Evolutionary conservation across 2,888 invertebrate species (phyloP).

Genomic region (Andrena hattorfiana): DNA sequence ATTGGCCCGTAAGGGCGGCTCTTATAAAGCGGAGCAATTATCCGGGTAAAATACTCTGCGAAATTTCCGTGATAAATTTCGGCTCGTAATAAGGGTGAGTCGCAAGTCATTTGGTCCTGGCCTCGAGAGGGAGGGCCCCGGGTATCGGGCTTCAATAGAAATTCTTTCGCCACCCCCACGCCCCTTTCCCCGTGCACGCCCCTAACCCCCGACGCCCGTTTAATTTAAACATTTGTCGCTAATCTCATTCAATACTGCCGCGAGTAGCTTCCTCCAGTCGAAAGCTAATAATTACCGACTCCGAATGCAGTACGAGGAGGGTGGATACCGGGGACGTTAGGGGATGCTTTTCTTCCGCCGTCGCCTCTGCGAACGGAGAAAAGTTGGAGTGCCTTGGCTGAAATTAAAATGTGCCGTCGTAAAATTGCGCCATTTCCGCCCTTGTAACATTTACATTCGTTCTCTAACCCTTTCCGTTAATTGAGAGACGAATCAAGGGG

Average conservation of each 20-base stretch:
- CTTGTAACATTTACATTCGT: neutral
- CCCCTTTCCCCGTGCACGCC: constrained; percentile 27
- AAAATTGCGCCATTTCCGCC: neutral
- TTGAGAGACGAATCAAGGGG: neutral
- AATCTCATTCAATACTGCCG: constrained; percentile 56
- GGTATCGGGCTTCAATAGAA: constrained; percentile 78
- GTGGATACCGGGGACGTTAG: constrained; percentile 4
- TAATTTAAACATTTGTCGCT: constrained; percentile 75
- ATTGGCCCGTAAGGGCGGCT: constrained; percentile 70
- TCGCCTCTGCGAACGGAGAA: neutral
- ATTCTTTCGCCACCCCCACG: constrained; percentile 71
- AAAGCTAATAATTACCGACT: constrained; percentile 69
- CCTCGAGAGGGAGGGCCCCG: constrained; percentile 56
- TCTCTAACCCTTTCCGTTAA: neutral
- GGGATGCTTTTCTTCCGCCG: constrained; percentile 22
- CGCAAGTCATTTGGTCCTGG: constrained; percentile 80
- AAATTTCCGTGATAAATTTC: constrained; percentile 82
- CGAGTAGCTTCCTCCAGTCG: constrained; percentile 48
- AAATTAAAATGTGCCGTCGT: constrained; percentile 27
- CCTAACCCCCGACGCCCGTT: constrained; percentile 24
- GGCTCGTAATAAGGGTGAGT: constrained; percentile 82
- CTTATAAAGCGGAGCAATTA: constrained; percentile 81
- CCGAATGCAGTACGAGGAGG: constrained; percentile 41
- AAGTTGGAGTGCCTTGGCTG: constrained; percentile 1
- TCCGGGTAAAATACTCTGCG: constrained; percentile 80